Conservation (phyloP, 2,888 invertebrate genomes). For the Coenonympha glycerion region DNA sequence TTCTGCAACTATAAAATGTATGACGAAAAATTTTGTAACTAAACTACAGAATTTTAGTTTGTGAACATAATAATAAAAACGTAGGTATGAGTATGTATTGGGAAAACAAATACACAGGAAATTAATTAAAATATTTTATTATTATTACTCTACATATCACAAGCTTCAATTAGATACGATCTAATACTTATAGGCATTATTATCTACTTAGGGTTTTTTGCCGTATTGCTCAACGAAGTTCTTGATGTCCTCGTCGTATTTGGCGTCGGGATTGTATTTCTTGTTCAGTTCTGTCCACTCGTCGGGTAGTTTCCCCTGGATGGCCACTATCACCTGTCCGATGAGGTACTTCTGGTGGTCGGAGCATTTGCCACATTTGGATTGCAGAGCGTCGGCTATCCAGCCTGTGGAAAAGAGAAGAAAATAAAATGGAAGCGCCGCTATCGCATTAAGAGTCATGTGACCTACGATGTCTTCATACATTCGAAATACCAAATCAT, state of each 20-base stretch:
- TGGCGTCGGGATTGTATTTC: constrained; percentile 78
- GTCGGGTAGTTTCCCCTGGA: constrained; percentile 75
- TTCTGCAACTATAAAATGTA: too few species aligned
- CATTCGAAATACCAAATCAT: too few species aligned
- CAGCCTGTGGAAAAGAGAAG: constrained; percentile 31
- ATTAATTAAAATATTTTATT: neutral
- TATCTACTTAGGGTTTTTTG: constrained; percentile 6
- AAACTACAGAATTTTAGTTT: too few species aligned
- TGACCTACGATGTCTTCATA: too few species aligned
- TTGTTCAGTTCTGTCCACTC: constrained; percentile 77
- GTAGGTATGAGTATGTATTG: neutral
- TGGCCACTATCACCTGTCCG: constrained; percentile 74
- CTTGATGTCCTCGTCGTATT: constrained; percentile 72
- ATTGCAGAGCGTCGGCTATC: constrained; percentile 39
- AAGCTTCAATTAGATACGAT: neutral
- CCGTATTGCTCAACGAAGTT: constrained; percentile 40
- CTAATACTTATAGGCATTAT: neutral
- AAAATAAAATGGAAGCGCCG: too few species aligned
- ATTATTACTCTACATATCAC: neutral
- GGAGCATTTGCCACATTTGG: constrained; percentile 76
- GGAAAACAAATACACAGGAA: neutral
- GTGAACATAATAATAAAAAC: too few species aligned
- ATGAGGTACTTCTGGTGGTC: constrained; percentile 74
- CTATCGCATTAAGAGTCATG: too few species aligned
- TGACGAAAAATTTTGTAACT: too few species aligned